A percentile compares a stretch with the other conserved stretches of the same genome.
Evolutionary conservation across 2,797 vertebrate species (phyloP).

Genomic region (Xerus rutilus): DNA sequence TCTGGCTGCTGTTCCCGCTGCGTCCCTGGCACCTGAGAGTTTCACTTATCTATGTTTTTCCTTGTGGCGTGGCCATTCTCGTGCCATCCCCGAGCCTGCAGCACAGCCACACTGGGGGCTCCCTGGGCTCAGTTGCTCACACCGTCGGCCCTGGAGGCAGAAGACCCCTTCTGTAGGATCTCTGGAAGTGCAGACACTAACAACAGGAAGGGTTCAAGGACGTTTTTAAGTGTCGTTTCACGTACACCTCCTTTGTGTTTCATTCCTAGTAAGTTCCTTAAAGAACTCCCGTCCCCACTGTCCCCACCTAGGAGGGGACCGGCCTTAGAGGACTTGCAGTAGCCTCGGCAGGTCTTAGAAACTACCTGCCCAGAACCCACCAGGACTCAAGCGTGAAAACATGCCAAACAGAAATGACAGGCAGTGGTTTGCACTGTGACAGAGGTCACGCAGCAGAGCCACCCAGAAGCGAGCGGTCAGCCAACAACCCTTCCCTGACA

Average conservation of each 20-base stretch:
- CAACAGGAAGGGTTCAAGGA: neutral
- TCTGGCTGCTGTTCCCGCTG: neutral
- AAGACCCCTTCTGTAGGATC: neutral
- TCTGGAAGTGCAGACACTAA: neutral
- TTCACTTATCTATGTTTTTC: neutral
- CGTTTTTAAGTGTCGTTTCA: neutral
- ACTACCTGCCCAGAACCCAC: neutral
- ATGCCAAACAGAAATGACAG: neutral
- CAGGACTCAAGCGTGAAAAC: neutral
- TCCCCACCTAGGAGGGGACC: neutral
- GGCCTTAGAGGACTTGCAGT: too few species aligned
- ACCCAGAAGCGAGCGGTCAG: neutral
- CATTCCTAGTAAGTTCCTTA: neutral
- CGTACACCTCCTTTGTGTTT: neutral
- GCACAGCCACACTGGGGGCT: too few species aligned
- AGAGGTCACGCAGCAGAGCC: neutral
- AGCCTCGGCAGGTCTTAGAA: neutral
- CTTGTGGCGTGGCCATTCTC: neutral
- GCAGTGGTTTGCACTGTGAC: neutral
- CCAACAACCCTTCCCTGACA: neutral
- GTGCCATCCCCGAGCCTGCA: neutral
- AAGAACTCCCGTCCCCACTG: neutral
- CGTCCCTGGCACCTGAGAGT: neutral
- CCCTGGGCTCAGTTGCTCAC: neutral
- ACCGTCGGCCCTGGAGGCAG: neutral